phyloP scores from a whole-genome alignment of 2,888 invertebrate genomes.

The Encarsia formosa region DNA sequence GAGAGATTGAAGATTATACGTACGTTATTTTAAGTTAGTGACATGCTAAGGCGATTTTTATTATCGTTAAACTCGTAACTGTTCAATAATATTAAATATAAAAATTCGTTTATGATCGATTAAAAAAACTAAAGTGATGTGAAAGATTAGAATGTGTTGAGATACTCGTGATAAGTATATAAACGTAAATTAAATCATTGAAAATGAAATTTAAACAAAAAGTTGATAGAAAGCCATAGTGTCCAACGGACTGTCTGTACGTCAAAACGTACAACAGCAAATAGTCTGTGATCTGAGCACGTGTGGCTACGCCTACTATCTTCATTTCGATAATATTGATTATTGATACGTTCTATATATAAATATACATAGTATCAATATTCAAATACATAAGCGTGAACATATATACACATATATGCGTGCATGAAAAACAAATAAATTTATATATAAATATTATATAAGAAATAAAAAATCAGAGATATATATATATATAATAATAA shows the following conservation, averaged over 20 bases:
- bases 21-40: too few relatives aligned
- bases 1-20: too few relatives aligned
- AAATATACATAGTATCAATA: constrained; percentile 37
- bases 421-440: constrained; percentile 2
- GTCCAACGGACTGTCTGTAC: constrained; percentile 49
- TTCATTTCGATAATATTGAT: constrained; percentile 45
- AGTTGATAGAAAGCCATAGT: constrained; percentile 47
- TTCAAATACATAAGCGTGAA: constrained; percentile 36
- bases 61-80: too few relatives aligned
- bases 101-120: too few relatives aligned
- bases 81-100: too few relatives aligned
- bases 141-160: too few relatives aligned
- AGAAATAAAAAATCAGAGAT: constrained; percentile 7
- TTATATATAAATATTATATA: constrained; percentile 12
- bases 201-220: too few relatives aligned
- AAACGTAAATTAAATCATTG: too few relatives aligned
- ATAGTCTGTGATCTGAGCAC: constrained; percentile 52
- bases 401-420: constrained; percentile 14
- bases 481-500: constrained; percentile 31
- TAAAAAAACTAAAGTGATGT: too few relatives aligned
- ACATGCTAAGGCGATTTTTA: too few relatives aligned
- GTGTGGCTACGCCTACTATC: constrained; percentile 51
- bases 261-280: constrained; percentile 44
- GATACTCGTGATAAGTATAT: too few relatives aligned
- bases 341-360: constrained; percentile 46